Evolutionary conservation across 2,113 vertebrate genomes (phyloP).

Genomic region (Centropristis striata): DNA sequence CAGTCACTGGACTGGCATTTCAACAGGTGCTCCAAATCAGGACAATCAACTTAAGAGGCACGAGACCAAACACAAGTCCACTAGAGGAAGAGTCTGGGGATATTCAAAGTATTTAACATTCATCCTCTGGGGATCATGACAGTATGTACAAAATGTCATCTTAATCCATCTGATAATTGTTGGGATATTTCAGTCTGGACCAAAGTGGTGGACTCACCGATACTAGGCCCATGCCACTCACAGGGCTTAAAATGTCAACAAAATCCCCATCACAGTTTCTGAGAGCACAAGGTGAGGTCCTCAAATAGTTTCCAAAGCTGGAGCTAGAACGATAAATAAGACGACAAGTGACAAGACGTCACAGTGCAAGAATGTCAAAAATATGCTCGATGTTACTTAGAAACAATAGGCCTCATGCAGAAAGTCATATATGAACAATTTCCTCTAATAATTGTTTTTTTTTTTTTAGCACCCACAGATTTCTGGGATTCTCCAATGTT

Average conservation of each 20-base stretch:
- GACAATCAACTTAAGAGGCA: not conserved
- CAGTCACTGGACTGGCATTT: slow-evolving; percentile 10
- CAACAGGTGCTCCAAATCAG: slow-evolving; percentile 3
- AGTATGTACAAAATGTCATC: not conserved
- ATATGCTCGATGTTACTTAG: not conserved
- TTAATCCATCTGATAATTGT: slow-evolving; percentile 26
- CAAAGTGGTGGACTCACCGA: not conserved
- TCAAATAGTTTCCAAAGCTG: not conserved
- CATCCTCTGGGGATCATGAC: slow-evolving; percentile 13
- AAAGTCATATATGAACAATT: too few relatives aligned
- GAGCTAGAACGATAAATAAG: too few relatives aligned
- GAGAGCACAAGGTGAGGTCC: too few relatives aligned
- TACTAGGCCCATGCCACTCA: too few relatives aligned
- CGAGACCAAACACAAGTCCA: not conserved
- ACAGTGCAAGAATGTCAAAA: not conserved
- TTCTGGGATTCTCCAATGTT: too few relatives aligned
- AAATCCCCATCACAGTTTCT: not conserved
- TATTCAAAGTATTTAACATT: slow-evolving; percentile 2
- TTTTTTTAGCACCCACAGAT: too few relatives aligned
- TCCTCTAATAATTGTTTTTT: too few relatives aligned
- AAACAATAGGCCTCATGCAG: not conserved
- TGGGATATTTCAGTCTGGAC: slow-evolving; percentile 14
- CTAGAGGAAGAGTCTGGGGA: not conserved
- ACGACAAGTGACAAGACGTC: not conserved
- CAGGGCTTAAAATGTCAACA: not conserved